A percentile compares a stretch with the other conserved stretches of the same genome.
Evolutionary conservation across 2,113 vertebrate species (phyloP).

Genomic region (Phylloscopus trochilus): DNA sequence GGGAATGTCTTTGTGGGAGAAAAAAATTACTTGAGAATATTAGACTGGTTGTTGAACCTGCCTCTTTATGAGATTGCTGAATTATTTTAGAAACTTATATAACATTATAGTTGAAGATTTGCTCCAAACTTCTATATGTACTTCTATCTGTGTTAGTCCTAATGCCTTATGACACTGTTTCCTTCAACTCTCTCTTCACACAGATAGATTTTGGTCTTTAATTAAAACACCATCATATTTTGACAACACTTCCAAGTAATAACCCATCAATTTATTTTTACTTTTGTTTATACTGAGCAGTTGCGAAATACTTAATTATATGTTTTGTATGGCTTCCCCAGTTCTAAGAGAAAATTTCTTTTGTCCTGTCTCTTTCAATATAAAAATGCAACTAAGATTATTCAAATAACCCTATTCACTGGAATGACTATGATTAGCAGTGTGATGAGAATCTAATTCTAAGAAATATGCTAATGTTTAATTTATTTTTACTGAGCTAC

Average conservation of each 20-base stretch:
- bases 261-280: background rate
- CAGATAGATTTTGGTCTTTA: background rate
- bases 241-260: slow-evolving; percentile 10
- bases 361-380: background rate
- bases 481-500: slow-evolving; percentile 6
- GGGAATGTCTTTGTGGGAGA: background rate
- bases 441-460: slow-evolving; percentile 15
- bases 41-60: background rate
- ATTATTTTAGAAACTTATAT: background rate
- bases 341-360: background rate
- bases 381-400: background rate
- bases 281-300: background rate
- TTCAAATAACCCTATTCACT: slow-evolving; percentile 8
- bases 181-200: background rate
- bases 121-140: background rate
- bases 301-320: slow-evolving; percentile 13
- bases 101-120: background rate
- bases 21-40: background rate
- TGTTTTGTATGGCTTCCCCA: background rate
- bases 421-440: background rate
- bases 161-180: background rate
- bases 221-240: slow-evolving; percentile 19
- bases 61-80: background rate
- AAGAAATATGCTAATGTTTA: slow-evolving; percentile 20
- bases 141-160: background rate